Percentiles rank a stretch among this genome's conserved stretches.
Evolutionary conservation across 2,888 invertebrate species (phyloP).

Genomic region (Augochlorella aurata): DNA sequence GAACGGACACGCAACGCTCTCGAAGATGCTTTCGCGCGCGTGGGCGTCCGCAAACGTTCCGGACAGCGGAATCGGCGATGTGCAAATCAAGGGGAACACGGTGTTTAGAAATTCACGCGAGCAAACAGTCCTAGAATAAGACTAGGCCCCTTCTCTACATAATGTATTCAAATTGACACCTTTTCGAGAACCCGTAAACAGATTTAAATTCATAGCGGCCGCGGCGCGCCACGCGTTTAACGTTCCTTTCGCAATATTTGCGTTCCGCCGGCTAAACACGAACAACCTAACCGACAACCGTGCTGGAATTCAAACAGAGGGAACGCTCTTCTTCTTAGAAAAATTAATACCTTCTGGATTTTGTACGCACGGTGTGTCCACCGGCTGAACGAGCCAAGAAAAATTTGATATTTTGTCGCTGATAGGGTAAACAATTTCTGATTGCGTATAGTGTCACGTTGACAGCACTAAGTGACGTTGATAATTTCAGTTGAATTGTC

Average conservation of each 20-base stretch:
- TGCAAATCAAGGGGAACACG: constrained; percentile 23
- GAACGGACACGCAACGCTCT: constrained; percentile 41
- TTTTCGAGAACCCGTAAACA: constrained; percentile 31
- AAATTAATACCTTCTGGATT: constrained; percentile 26
- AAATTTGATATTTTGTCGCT: not conserved
- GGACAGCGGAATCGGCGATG: constrained; percentile 34
- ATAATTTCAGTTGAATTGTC: not conserved
- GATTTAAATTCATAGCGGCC: constrained; percentile 34
- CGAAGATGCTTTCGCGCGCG: constrained; percentile 45
- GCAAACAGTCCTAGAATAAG: constrained; percentile 19
- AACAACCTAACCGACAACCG: not conserved
- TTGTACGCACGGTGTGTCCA: constrained; percentile 36
- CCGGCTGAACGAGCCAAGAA: not conserved
- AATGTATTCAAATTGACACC: constrained; percentile 33
- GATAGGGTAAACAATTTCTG: not conserved
- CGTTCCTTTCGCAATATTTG: constrained; percentile 38
- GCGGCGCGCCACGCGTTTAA: constrained; percentile 21
- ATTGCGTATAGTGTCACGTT: not conserved
- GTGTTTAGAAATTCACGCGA: constrained; percentile 34
- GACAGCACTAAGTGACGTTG: not conserved
- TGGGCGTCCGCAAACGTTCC: constrained; percentile 41
- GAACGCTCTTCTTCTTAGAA: constrained; percentile 27
- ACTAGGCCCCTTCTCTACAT: not conserved
- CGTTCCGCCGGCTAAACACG: constrained; percentile 16
- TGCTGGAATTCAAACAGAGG: constrained; percentile 36